phyloP scores from a whole-genome alignment of 2,797 vertebrate genomes.

The Anolis apletophallus region DNA sequence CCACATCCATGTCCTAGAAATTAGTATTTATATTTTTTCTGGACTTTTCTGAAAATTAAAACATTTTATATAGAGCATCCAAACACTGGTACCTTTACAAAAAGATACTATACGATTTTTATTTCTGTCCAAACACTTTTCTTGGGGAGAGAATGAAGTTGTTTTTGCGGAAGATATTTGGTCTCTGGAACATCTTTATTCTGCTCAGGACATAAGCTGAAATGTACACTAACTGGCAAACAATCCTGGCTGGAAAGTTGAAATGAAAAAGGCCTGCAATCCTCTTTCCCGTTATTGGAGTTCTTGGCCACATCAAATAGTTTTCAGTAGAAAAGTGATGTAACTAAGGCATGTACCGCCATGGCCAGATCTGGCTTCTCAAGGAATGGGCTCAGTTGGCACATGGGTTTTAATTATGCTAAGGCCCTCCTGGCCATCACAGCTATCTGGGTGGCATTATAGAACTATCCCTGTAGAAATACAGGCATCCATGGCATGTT shows the following conservation, averaged over 20 bases:
- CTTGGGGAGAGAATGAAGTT: neutral
- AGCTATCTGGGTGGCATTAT: no score
- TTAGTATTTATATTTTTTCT: neutral
- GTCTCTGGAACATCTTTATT: neutral
- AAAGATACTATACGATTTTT: neutral
- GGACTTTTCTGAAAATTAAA: neutral
- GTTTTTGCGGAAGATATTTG: constrained; percentile 23
- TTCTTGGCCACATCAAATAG: neutral
- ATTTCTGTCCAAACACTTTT: rapidly evolving
- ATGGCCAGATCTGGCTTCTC: no score
- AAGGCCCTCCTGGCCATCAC: no score
- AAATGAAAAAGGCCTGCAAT: neutral
- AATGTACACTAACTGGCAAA: neutral
- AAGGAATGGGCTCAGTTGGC: no score
- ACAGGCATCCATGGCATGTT: neutral
- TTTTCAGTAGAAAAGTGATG: neutral
- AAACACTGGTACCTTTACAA: neutral
- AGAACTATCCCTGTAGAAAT: neutral
- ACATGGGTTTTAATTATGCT: no score
- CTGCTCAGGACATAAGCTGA: neutral
- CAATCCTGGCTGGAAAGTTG: neutral
- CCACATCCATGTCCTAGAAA: no score
- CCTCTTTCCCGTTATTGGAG: neutral
- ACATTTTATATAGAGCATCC: neutral
- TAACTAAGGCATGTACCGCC: no score